Conservation (phyloP, 2,888 invertebrate species). For the Catocala nupta region DNA sequence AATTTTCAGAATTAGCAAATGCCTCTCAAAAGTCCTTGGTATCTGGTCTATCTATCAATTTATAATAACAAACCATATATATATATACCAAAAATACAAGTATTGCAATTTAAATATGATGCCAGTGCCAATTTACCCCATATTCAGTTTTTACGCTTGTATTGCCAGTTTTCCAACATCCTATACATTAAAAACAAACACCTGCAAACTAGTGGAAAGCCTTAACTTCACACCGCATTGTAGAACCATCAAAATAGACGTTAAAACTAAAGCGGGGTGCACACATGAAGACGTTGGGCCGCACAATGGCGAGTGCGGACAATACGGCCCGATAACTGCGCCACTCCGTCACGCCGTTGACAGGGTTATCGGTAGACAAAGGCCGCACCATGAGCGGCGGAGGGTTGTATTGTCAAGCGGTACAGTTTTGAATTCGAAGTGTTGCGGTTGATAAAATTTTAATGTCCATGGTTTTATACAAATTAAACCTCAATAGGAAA, state of each 20-base stretch:
- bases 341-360: slow-evolving; percentile 84
- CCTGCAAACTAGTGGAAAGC: background rate
- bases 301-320: slow-evolving; percentile 70
- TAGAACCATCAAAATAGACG: slow-evolving; percentile 40
- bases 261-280: slow-evolving; percentile 53
- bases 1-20: too few relatives aligned
- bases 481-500: too few relatives aligned
- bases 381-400: slow-evolving; percentile 49
- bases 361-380: slow-evolving; percentile 76
- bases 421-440: slow-evolving; percentile 19
- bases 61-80: too few relatives aligned
- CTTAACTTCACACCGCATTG: slow-evolving; percentile 4
- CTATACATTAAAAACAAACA: background rate
- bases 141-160: too few relatives aligned
- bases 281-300: slow-evolving; percentile 79
- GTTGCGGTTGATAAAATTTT: slow-evolving; percentile 7
- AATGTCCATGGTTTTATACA: background rate
- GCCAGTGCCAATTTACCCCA: too few relatives aligned
- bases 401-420: slow-evolving; percentile 43
- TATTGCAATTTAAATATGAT: too few relatives aligned
- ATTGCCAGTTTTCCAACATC: background rate
- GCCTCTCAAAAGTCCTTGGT: too few relatives aligned
- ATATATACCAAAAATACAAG: too few relatives aligned
- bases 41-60: too few relatives aligned
- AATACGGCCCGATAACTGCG: slow-evolving; percentile 81